Evolutionary conservation across 2,888 invertebrate species (phyloP).

Genomic region (Julus scanicus): DNA sequence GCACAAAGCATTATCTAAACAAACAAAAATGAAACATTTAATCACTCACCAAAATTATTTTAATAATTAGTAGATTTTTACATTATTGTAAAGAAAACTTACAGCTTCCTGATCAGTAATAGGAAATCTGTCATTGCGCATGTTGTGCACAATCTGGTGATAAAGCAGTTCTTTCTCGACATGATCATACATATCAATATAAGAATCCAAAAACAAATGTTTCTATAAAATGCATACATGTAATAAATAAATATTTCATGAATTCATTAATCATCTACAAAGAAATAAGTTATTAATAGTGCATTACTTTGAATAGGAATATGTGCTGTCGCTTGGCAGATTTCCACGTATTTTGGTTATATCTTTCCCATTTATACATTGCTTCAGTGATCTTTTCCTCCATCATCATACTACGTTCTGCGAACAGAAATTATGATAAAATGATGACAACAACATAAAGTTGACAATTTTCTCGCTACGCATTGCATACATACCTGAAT

Average conservation of each 20-base stretch:
- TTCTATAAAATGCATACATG: conserved; percentile 68
- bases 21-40: background rate
- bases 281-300: background rate
- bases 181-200: conserved; percentile 81
- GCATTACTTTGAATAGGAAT: conserved; percentile 71
- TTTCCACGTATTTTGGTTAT: conserved; percentile 58
- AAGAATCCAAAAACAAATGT: conserved; percentile 83
- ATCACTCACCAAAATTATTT: background rate
- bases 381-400: conserved; percentile 94
- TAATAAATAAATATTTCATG: background rate
- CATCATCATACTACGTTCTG: conserved; percentile 81
- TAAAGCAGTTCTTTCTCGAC: conserved; percentile 94
- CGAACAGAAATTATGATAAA: background rate
- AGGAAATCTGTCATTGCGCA: conserved; percentile 90
- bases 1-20: conserved; percentile 90
- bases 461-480: no score
- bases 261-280: background rate
- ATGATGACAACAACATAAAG: background rate
- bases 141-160: conserved; percentile 90
- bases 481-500: conserved; percentile 61
- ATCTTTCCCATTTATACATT: conserved; percentile 92
- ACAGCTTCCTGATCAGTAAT: conserved; percentile 94
- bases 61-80: background rate
- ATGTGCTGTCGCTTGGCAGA: conserved; percentile 61
- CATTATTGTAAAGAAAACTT: conserved; percentile 65